Evolutionary conservation across 2,113 vertebrate species (phyloP).

Genomic region (Cryptomyrus ogoouensis): DNA sequence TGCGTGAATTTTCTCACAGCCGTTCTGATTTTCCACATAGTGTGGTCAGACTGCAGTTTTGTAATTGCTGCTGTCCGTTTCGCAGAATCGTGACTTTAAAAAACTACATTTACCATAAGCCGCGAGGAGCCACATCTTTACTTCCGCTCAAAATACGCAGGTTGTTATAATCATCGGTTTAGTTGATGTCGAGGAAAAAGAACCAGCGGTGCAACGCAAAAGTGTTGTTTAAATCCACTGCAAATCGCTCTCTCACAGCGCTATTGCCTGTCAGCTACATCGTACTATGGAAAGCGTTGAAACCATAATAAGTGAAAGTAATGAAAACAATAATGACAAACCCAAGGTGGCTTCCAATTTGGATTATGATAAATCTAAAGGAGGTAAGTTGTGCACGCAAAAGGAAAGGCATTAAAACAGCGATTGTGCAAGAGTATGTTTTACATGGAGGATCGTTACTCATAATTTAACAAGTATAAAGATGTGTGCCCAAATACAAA

Average conservation of each 20-base stretch:
- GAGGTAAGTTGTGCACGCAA: constrained; percentile 43
- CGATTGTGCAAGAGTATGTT: constrained; percentile 30
- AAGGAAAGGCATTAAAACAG: constrained; percentile 17
- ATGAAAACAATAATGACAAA: constrained; percentile 45
- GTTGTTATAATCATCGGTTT: constrained; percentile 52
- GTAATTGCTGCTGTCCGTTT: background rate
- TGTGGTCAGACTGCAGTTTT: background rate
- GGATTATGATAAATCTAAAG: constrained; percentile 52
- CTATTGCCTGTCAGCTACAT: background rate
- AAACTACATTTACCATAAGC: constrained; percentile 45
- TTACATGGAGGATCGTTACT: background rate
- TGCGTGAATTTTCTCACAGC: background rate
- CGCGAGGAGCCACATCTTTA: background rate
- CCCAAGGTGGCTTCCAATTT: constrained; percentile 37
- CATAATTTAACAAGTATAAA: background rate
- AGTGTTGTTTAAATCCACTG: constrained; percentile 62
- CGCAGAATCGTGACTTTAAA: background rate
- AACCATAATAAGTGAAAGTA: constrained; percentile 49
- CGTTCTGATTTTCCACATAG: background rate
- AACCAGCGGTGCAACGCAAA: constrained; percentile 41
- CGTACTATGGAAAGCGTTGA: constrained; percentile 52
- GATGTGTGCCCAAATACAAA: background rate
- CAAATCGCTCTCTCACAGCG: constrained; percentile 11
- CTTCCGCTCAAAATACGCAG: background rate
- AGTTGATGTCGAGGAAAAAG: constrained; percentile 26